Evolutionary conservation across 2,113 vertebrate genomes (phyloP), one percentile per base, ranked within the genome.

Genomic region (Marmota flaviventris): DNA sequence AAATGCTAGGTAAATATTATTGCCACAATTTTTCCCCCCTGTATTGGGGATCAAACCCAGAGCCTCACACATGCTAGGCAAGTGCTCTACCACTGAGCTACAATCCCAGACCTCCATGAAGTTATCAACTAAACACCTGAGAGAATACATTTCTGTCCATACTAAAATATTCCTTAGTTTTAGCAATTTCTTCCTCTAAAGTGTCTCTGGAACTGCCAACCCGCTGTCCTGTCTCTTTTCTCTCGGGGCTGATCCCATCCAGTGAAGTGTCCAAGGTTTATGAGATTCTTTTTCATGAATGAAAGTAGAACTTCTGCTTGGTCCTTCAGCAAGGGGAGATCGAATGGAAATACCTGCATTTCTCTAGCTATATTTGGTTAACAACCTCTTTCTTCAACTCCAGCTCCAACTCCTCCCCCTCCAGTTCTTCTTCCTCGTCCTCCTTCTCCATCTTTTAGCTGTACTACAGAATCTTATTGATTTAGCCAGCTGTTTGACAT

Each of bases 101-200:
- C 61, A 63, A 24, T 2, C 24, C 8, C 61, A 63, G 61, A 25
- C 61, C 2, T 63, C 61, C 24, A 63, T 1, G 1, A 88, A 93
- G 70, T 70, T 37, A 75, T 32, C 4, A 13, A 65, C 53, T 63
- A 16, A 87, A 65, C 65, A 73, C 89, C n/a, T 85, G 94, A 93
- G 91, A 96, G 92, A 94, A 97, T 90, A 95, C 69, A 25, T 93
- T 94, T 24, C 45, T 67, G 90, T 96, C 96, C 95, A 97, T 78
- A 92, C 53, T 91, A 83, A 97, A 94, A 94, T 96, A 93, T 89
- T 95, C 92, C 97, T 97, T 96, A 93, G 73, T 94, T 70, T 96
- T 94, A 91, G 0, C 8, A 32, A n/a, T 86, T 88, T 93, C 78
- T 37, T n/a, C 16, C 27, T 24, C 72, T 75, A 4, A 63, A 53